phyloP scores from a whole-genome alignment of 2,797 vertebrate species.

The Vireo griseus region DNA sequence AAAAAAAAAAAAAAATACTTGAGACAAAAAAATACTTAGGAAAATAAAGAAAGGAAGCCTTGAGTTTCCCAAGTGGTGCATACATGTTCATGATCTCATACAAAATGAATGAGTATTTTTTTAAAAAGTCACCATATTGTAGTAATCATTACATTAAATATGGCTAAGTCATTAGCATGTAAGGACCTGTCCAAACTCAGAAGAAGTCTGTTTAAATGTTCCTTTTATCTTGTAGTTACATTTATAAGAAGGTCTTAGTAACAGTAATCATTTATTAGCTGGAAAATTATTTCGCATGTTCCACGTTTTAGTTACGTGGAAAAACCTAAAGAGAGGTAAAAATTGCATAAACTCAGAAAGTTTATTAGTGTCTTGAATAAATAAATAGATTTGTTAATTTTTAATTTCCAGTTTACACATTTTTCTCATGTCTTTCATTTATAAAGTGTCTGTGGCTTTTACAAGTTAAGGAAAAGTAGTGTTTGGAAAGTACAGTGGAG shows the following conservation, averaged over 20 bases:
- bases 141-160: background rate
- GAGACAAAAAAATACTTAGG: background rate
- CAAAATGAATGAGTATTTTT: background rate
- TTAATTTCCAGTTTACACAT: background rate
- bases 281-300: background rate
- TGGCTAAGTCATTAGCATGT: background rate
- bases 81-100: rapidly evolving
- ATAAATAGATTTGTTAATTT: background rate
- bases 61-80: background rate
- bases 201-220: background rate
- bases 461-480: background rate
- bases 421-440: background rate
- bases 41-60: background rate
- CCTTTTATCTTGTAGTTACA: background rate
- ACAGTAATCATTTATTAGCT: background rate
- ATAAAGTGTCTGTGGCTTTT: background rate
- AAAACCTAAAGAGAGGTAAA: background rate
- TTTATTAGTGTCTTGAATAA: background rate
- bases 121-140: background rate
- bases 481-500: background rate
- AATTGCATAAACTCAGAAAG: background rate
- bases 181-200: background rate
- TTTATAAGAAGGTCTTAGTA: background rate
- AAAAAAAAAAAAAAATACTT: background rate
- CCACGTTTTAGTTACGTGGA: background rate